Percentiles rank a stretch among this genome's conserved stretches.
These are phyloP conservation scores for Strigamia transsilvanica DNA, from an alignment of 2,888 invertebrate species.

Conservation along the genomic window DNA sequence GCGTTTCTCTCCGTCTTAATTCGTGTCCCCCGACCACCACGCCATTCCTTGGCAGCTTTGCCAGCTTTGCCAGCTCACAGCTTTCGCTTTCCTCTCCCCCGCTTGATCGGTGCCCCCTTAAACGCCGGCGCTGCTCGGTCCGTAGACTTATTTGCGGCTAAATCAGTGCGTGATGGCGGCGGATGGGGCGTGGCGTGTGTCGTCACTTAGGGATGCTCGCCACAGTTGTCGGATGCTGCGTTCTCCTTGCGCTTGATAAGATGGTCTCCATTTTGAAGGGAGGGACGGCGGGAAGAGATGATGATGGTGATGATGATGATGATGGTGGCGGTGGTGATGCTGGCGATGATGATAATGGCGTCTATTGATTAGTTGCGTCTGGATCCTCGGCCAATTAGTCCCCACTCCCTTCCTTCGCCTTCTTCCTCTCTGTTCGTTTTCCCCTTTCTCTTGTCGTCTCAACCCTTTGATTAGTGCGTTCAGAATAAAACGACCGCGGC, in stretches of 20 bases:
- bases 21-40: background rate
- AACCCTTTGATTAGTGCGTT: slow-evolving; percentile 49
- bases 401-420: slow-evolving; percentile 43
- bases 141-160: slow-evolving; percentile 49
- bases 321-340: background rate
- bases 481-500: slow-evolving; percentile 48
- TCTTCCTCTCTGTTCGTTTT: slow-evolving; percentile 1
- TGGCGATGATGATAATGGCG: slow-evolving; percentile 31
- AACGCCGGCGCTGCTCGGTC: slow-evolving; percentile 14
- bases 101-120: background rate
- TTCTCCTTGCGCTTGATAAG: slow-evolving; percentile 5
- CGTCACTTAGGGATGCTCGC: slow-evolving; percentile 42
- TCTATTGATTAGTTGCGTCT: slow-evolving; percentile 49
- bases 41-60: slow-evolving; percentile 1
- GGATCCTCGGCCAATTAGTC: slow-evolving; percentile 48
- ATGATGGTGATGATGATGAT: background rate
- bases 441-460: slow-evolving; percentile 46
- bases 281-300: slow-evolving; percentile 39
- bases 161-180: slow-evolving; percentile 49
- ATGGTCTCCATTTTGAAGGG: slow-evolving; percentile 34
- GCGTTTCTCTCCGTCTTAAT: slow-evolving; percentile 12
- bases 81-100: background rate
- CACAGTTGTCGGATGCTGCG: slow-evolving; percentile 36
- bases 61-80: background rate
- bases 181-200: slow-evolving; percentile 43